Conservation (phyloP, 2,888 invertebrate genomes). For the Nineta flava region DNA sequence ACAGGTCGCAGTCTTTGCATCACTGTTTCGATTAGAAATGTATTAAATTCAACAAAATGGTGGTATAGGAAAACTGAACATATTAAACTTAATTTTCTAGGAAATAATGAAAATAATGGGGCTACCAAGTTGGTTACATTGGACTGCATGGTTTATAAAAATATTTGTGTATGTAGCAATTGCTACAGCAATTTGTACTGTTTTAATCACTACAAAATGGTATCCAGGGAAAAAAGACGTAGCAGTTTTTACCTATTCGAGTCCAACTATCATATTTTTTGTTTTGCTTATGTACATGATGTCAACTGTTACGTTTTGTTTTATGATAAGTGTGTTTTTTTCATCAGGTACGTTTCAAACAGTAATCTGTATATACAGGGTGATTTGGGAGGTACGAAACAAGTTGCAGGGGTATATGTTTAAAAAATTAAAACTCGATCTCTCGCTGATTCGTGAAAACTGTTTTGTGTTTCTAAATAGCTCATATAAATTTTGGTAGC, state of each 20-base stretch:
- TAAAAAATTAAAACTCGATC: no score
- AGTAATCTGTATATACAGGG: no score
- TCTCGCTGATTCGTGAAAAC: no score
- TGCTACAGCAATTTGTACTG: slow-evolving; percentile 1
- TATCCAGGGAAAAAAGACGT: slow-evolving; percentile 22
- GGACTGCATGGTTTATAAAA: slow-evolving; percentile 72
- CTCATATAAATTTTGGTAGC: no score
- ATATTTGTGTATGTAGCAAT: slow-evolving; percentile 21
- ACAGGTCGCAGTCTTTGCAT: no score
- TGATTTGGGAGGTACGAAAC: no score
- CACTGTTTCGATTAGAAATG: no score
- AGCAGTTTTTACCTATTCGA: slow-evolving; percentile 52
- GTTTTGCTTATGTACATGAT: slow-evolving; percentile 55
- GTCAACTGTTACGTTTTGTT: slow-evolving; percentile 58
- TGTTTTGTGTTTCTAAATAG: no score
- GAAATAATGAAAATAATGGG: slow-evolving; percentile 90
- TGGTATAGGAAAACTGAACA: no score
- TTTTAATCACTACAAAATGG: slow-evolving; percentile 18
- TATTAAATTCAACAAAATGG: no score
- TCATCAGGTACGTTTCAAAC: slow-evolving; percentile 42
- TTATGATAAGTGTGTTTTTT: slow-evolving; percentile 66
- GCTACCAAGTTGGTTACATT: slow-evolving; percentile 64
- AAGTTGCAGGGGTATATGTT: no score
- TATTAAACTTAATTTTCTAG: slow-evolving; percentile 26
- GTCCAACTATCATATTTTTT: slow-evolving; percentile 48